Evolutionary conservation across 64 coral and sea anemone species (phyloP).

Genomic region (Stylophora pistillata): DNA sequence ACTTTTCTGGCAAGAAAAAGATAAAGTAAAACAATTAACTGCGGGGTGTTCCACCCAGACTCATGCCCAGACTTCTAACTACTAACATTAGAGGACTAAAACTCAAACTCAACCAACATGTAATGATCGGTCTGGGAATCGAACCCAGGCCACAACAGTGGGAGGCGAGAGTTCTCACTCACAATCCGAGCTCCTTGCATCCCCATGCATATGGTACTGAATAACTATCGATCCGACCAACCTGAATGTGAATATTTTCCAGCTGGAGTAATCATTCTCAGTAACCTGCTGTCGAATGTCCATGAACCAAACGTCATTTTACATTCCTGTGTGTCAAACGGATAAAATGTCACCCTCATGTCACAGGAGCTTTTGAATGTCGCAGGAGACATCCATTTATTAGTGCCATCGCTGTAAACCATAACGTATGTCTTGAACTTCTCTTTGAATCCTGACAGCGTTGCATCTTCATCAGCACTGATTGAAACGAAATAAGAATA

Average conservation of each 20-base stretch:
- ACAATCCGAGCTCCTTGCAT: neutral
- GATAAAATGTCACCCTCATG: conserved; percentile 58
- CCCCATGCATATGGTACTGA: no score
- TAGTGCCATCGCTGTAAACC: conserved; percentile 35
- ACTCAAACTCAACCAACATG: no score
- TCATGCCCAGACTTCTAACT: no score
- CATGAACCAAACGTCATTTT: conserved; percentile 74
- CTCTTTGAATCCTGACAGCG: conserved; percentile 53
- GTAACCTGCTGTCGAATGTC: conserved; percentile 58
- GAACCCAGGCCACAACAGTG: no score
- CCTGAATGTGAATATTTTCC: conserved; percentile 22
- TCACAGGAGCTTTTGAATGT: conserved; percentile 74
- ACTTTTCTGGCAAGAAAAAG: conserved; percentile 25
- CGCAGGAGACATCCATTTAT: conserved; percentile 70
- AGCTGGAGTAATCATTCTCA: conserved; percentile 21
- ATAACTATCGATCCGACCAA: neutral
- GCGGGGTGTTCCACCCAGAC: neutral
- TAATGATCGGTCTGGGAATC: no score
- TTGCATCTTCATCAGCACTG: conserved; percentile 62
- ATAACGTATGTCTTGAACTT: conserved; percentile 80
- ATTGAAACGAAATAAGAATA: neutral
- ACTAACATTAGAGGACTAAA: no score
- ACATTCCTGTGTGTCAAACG: conserved; percentile 58
- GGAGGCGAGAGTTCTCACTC: no score
- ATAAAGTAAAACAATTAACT: neutral